phyloP scores from a whole-genome alignment of 2,797 vertebrate species.

The Melanotaenia parkinsoni region DNA sequence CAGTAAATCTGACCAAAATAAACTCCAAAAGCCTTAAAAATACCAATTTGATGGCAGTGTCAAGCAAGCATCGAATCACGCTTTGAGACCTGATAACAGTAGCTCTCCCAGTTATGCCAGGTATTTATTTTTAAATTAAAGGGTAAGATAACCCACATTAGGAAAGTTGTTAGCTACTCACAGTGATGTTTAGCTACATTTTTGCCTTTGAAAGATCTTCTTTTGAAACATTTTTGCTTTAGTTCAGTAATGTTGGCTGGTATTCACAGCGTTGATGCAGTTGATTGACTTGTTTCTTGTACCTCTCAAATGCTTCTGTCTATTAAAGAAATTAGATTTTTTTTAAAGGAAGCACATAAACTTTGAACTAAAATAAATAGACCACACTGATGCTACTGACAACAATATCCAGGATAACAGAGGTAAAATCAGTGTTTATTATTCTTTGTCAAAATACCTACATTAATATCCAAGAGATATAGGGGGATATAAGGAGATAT shows the following conservation, averaged over 20 bases:
- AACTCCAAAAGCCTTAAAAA: background rate
- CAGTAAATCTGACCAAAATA: background rate
- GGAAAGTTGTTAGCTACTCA: too few relatives aligned
- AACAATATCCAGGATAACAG: background rate
- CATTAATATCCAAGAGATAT: background rate
- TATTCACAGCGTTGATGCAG: background rate
- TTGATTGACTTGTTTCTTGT: background rate
- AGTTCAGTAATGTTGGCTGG: background rate
- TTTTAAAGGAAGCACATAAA: background rate
- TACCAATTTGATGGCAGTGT: background rate
- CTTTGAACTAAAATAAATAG: background rate
- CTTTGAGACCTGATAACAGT: background rate
- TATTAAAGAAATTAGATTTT: background rate
- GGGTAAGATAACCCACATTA: background rate
- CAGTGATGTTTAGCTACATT: background rate
- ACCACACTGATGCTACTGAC: background rate
- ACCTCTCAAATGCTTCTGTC: background rate
- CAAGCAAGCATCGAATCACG: background rate
- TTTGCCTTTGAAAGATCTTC: background rate
- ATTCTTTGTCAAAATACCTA: background rate
- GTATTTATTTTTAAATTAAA: background rate
- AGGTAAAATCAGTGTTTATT: background rate
- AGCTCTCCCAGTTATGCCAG: background rate
- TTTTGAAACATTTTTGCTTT: background rate
- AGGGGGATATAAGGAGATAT: too few relatives aligned